These are phyloP conservation scores for Conus betulinus DNA, from an alignment of 1,140 invertebrate genomes.

Conservation along the genomic window DNA sequence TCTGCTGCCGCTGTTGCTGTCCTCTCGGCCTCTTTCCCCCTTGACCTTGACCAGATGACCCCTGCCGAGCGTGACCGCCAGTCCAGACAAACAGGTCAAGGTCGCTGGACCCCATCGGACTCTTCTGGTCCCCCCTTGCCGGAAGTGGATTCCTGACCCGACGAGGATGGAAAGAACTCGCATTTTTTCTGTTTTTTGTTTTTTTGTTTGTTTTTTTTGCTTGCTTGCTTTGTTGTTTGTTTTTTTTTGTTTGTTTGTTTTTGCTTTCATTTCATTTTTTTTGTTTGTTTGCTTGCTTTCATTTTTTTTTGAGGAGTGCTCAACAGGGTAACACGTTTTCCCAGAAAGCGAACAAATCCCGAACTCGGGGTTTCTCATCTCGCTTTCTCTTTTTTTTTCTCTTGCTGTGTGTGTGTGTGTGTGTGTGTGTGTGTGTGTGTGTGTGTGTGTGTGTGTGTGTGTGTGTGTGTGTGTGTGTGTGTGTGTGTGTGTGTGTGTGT, in stretches of 20 bases:
- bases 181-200: no score
- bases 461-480: not conserved
- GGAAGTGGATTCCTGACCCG: not conserved
- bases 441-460: no score
- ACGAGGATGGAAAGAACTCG: not conserved
- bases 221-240: not conserved
- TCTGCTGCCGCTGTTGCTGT: not conserved
- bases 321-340: no score
- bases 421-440: not conserved
- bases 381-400: no score
- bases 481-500: conserved; percentile 25
- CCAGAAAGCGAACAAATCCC: no score
- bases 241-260: not conserved
- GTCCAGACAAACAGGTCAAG: conserved; percentile 26
- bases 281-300: not conserved
- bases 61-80: conserved; percentile 17
- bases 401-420: not conserved
- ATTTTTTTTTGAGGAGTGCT: not conserved
- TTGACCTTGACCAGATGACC: not conserved
- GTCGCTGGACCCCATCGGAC: conserved; percentile 5
- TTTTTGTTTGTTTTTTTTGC: no score
- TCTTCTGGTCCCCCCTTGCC: not conserved
- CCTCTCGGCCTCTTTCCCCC: conserved; percentile 15
- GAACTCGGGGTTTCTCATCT: no score
- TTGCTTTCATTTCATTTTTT: no score